Percentiles rank a stretch among this genome's conserved stretches.
phyloP scores from a whole-genome alignment of 2,888 invertebrate genomes.

The Vannuccia rotundouncinata region DNA sequence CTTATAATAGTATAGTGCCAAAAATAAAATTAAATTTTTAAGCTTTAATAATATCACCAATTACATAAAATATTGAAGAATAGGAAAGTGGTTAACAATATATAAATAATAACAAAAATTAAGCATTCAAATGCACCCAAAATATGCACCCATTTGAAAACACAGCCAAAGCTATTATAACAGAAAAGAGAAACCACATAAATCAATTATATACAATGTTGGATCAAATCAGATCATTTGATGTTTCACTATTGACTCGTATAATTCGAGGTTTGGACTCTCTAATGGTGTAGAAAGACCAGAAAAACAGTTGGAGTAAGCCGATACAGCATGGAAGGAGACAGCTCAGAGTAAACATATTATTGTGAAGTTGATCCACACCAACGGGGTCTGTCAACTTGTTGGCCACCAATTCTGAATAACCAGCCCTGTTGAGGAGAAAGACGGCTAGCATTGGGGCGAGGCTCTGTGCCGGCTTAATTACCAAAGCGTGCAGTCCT shows the following conservation, averaged over 20 bases:
- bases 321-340: neutral
- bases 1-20: too few relatives aligned
- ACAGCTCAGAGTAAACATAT: neutral
- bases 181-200: neutral
- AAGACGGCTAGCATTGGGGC: neutral
- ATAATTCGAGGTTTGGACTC: neutral
- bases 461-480: neutral
- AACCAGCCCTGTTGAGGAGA: conserved; percentile 8
- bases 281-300: neutral
- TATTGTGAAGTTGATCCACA: neutral
- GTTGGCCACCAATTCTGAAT: neutral
- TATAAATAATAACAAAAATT: neutral
- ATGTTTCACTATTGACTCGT: neutral
- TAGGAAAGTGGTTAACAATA: neutral
- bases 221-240: too few relatives aligned
- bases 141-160: neutral
- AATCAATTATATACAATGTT: neutral
- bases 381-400: neutral
- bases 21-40: too few relatives aligned
- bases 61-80: too few relatives aligned
- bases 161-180: neutral
- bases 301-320: neutral
- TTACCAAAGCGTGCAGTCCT: neutral
- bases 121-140: neutral
- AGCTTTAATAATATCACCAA: too few relatives aligned